Evolutionary conservation across 2,888 invertebrate species (phyloP).

Genomic region (Andrena minutula): DNA sequence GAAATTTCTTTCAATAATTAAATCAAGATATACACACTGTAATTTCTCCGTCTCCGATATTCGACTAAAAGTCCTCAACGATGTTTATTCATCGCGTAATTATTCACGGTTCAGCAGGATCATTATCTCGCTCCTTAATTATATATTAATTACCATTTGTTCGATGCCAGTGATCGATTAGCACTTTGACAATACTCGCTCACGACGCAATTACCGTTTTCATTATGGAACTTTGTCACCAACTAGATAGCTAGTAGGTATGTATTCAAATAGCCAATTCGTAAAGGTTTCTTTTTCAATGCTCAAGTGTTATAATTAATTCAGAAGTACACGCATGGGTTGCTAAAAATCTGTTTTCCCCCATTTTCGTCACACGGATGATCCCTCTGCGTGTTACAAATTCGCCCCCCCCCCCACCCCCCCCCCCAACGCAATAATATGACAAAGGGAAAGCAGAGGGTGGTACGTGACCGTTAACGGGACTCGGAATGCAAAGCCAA

Average conservation of each 20-base stretch:
- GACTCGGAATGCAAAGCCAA: conserved; percentile 42
- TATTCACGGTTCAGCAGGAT: conserved; percentile 1
- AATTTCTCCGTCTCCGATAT: neutral
- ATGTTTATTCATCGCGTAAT: conserved; percentile 1
- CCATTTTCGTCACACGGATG: neutral
- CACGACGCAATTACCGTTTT: neutral
- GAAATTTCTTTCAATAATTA: neutral
- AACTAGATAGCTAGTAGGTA: neutral
- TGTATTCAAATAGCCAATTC: too few species aligned
- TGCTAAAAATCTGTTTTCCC: neutral
- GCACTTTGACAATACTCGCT: neutral
- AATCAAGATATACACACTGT: neutral
- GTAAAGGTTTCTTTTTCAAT: too few species aligned
- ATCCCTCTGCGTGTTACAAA: neutral
- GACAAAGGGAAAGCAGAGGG: neutral
- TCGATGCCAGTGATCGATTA: neutral
- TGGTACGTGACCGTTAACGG: conserved; percentile 33
- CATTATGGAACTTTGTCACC: neutral
- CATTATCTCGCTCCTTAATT: neutral
- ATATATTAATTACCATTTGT: neutral
- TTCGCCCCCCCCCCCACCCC: too few species aligned
- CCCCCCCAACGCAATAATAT: neutral
- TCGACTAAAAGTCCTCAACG: neutral
- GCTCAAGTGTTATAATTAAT: too few species aligned
- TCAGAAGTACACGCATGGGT: too few species aligned